Evolutionary conservation across 2,888 invertebrate genomes (phyloP).

Genomic region (Smittia aterrima): DNA sequence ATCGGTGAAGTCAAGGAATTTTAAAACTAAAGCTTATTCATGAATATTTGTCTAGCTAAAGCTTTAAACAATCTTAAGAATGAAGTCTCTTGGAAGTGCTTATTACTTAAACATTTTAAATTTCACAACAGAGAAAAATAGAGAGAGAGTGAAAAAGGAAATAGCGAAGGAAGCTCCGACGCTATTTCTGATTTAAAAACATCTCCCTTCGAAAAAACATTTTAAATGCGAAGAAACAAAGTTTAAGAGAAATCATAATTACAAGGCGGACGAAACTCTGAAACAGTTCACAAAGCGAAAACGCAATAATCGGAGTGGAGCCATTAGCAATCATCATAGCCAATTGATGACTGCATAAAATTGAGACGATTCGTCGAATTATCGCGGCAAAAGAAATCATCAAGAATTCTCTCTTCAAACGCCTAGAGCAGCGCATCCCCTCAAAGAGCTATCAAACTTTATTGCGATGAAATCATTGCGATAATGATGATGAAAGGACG

Average conservation of each 20-base stretch:
- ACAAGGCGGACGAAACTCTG: conserved; percentile 39
- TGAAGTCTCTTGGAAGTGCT: too few relatives aligned
- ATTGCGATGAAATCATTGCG: conserved; percentile 18
- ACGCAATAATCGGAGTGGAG: background rate
- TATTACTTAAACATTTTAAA: too few relatives aligned
- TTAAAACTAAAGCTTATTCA: too few relatives aligned
- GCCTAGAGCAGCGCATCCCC: background rate
- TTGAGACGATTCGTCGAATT: conserved; percentile 10
- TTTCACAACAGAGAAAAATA: too few relatives aligned
- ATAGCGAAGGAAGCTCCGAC: background rate
- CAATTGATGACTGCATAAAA: conserved; percentile 10
- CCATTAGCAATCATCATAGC: conserved; percentile 36
- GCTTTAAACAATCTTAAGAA: too few relatives aligned
- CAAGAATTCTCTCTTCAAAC: background rate
- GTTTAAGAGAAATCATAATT: conserved; percentile 18
- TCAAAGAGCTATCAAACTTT: background rate
- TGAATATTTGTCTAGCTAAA: too few relatives aligned
- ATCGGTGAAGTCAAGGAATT: background rate
- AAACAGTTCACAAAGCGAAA: too few relatives aligned
- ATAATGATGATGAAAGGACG: conserved; percentile 30
- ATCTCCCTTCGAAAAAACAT: too few relatives aligned
- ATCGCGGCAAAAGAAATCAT: conserved; percentile 1
- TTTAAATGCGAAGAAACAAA: too few relatives aligned
- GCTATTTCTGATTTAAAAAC: too few relatives aligned
- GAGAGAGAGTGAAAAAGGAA: too few relatives aligned